A percentile compares a stretch with the other conserved stretches of the same genome.
Conservation (phyloP, 2,113 vertebrate genomes). For the Prietella phreatophila region DNA sequence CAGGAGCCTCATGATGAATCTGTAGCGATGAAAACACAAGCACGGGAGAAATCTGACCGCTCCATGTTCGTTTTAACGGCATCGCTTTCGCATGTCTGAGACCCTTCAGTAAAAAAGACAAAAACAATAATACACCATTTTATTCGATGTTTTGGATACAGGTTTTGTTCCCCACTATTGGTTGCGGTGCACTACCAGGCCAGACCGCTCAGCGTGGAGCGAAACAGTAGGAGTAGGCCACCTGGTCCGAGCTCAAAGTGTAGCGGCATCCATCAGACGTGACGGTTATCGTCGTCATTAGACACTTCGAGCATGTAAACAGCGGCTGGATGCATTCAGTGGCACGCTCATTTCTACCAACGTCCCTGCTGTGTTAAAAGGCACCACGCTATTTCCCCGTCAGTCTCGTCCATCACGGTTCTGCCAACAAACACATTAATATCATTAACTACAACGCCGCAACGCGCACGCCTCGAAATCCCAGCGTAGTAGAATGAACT, state of each 20-base stretch:
- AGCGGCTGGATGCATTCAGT: neutral
- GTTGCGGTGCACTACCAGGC: neutral
- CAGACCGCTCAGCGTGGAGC: neutral
- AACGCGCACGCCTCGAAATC: neutral
- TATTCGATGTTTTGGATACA: neutral
- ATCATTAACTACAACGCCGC: neutral
- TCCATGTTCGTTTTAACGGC: neutral
- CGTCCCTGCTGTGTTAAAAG: conserved; percentile 30
- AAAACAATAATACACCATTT: neutral
- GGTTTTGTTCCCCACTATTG: neutral
- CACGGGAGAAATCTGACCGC: neutral
- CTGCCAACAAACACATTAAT: conserved; percentile 28
- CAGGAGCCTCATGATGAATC: neutral
- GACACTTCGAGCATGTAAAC: conserved; percentile 9
- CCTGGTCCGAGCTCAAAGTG: conserved; percentile 2
- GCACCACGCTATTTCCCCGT: conserved; percentile 16
- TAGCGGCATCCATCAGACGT: neutral
- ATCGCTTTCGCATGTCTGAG: neutral
- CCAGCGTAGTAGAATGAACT: neutral
- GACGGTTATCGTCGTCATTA: conserved; percentile 6
- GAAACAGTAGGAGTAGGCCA: neutral
- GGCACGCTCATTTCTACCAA: neutral
- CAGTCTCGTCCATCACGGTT: conserved; percentile 8
- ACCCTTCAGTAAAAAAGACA: neutral
- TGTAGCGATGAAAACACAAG: neutral